phyloP scores from a whole-genome alignment of 2,888 invertebrate species.

The Trisateles emortualis region DNA sequence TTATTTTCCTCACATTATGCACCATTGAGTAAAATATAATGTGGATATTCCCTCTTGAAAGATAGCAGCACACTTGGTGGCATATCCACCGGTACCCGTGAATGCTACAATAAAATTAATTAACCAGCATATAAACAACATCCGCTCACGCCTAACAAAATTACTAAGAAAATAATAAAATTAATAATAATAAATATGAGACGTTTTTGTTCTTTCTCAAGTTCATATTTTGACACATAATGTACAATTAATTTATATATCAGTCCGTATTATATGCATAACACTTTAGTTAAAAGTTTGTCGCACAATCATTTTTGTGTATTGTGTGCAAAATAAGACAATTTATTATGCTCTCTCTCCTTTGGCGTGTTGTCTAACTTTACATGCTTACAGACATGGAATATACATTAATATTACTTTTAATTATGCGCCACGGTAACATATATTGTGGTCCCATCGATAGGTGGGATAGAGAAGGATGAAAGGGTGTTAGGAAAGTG shows the following conservation, averaged over 20 bases:
- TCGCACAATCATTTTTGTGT: constrained; percentile 41
- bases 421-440: constrained; percentile 3
- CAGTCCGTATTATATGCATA: constrained; percentile 74
- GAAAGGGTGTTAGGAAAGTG: too few relatives aligned
- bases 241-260: constrained; percentile 75
- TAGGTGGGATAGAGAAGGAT: too few relatives aligned
- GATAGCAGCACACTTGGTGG: too few relatives aligned
- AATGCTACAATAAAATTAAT: constrained; percentile 74
- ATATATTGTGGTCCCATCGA: too few relatives aligned
- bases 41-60: too few relatives aligned
- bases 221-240: constrained; percentile 72
- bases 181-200: constrained; percentile 80
- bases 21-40: too few relatives aligned
- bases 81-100: too few relatives aligned
- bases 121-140: constrained; percentile 75
- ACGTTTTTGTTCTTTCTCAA: constrained; percentile 79
- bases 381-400: constrained; percentile 7
- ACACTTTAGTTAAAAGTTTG: constrained; percentile 42
- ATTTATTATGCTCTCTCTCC: constrained; percentile 62
- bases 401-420: not conserved
- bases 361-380: constrained; percentile 52
- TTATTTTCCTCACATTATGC: too few relatives aligned
- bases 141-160: constrained; percentile 68
- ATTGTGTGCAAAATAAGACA: constrained; percentile 62
- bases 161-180: constrained; percentile 60